Evolutionary conservation across 1,140 invertebrate genomes (phyloP), one percentile per base, ranked within the genome.

Genomic region (Drosophila novamexicana): DNA sequence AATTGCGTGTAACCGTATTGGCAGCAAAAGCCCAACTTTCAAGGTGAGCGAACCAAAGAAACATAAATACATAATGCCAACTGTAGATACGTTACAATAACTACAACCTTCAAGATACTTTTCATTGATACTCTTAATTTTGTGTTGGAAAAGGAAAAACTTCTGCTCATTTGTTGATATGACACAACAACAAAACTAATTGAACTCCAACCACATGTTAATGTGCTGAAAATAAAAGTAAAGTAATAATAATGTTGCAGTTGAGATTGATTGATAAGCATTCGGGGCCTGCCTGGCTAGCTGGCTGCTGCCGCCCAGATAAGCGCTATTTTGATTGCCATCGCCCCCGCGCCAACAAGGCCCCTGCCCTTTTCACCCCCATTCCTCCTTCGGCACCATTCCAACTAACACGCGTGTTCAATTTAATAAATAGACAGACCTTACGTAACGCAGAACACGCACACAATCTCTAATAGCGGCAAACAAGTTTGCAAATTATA

Each of bases 401-500:
- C 3, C 22, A 22, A 22, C 22, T 22, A 2, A n/a, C 36, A 49
- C 34, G 18, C 44, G 18, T 29, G 22, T 10, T 53, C 39, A 47
- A 69, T 61, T 65, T 53, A 47, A 58, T 49, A 83, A 79, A 22
- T 22, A 22, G 22, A 22, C 22, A 22, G 79, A 66, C 70, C 47
- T 82, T 82, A 71, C 79, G 79, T 62, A 82, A 82, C 36, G 10
- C 34, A 22, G 16, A 68, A 57, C 76, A 50, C 68, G 54, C 56
- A 50, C 47, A 45, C 56, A 45, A 34, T 56, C 22, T 22, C 61
- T 45, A 61, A 63, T 69, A 59, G 37, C 58, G 58, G 7, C 32
- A 79, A 83, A 68, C 81, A 37, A 36, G 81, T 88, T 77, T 86
- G 83, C 79, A 73, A 82, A 86, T 88, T n/a, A 22, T 10, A 9